Conservation (phyloP, 2,113 vertebrate species). For the Carassius gibelio region DNA sequence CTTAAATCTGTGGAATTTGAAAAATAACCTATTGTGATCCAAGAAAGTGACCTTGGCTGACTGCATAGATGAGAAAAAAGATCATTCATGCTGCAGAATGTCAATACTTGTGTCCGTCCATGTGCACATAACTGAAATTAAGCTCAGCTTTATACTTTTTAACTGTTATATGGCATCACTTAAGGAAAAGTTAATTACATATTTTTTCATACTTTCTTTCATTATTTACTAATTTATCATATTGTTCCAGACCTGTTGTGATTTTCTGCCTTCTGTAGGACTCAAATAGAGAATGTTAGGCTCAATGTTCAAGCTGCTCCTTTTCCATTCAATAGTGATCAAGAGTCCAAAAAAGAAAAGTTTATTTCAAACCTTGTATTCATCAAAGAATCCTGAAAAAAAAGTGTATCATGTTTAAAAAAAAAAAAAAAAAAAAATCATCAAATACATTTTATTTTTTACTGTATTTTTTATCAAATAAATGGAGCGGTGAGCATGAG, state of each 20-base stretch:
- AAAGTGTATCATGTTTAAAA: no score
- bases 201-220: no score
- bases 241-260: not conserved
- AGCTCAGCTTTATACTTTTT: not conserved
- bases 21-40: not conserved
- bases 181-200: not conserved
- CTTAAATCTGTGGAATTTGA: not conserved
- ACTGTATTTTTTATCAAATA: no score
- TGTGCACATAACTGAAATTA: not conserved
- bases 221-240: no score
- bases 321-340: not conserved
- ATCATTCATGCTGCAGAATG: not conserved
- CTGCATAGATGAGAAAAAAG: no score
- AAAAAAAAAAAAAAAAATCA: no score
- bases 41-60: no score
- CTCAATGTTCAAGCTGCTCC: not conserved
- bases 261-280: not conserved
- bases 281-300: not conserved
- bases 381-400: no score
- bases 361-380: no score
- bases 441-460: no score
- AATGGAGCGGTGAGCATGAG: no score
- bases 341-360: no score
- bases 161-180: not conserved
- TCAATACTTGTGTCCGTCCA: not conserved